Conservation (phyloP, 1,140 invertebrate genomes). For the Odontomachus brunneus region DNA sequence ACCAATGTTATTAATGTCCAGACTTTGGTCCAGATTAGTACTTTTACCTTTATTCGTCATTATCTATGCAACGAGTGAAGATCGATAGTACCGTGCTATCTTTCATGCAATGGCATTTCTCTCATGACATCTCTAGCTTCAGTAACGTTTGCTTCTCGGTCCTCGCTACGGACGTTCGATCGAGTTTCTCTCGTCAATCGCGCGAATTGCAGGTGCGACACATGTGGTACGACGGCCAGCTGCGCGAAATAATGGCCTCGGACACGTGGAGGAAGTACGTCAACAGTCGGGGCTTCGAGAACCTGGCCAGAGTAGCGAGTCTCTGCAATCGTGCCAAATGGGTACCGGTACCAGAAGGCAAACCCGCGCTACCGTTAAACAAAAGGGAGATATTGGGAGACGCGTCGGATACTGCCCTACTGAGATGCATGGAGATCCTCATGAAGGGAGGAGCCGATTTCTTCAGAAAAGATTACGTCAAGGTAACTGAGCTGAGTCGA, state of each 20-base stretch:
- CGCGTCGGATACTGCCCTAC: constrained; percentile 97
- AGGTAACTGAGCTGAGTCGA: constrained; percentile 84
- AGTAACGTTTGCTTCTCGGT: too few relatives aligned
- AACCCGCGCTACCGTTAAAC: constrained; percentile 88
- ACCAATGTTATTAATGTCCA: too few relatives aligned
- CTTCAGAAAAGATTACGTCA: constrained; percentile 92
- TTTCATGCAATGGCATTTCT: constrained; percentile 1
- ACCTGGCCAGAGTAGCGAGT: constrained; percentile 94
- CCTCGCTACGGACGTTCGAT: neutral
- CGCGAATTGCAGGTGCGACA: constrained; percentile 85
- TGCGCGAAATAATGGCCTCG: constrained; percentile 92
- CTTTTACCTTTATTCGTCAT: too few relatives aligned
- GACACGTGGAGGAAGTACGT: constrained; percentile 97
- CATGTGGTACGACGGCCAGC: constrained; percentile 99
- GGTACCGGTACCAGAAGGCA: constrained; percentile 87
- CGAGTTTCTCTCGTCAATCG: constrained; percentile 2
- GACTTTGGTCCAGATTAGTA: too few relatives aligned
- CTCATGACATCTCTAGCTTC: neutral
- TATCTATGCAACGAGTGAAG: neutral
- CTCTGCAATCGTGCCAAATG: constrained; percentile 98
- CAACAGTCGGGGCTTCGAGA: constrained; percentile 95
- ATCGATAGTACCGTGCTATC: neutral
- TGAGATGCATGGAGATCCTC: constrained; percentile 97
- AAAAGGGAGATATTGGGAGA: constrained; percentile 93
- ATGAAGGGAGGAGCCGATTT: constrained; percentile 95